phyloP scores from a whole-genome alignment of 2,113 vertebrate species.

The Copsychus sechellarum region DNA sequence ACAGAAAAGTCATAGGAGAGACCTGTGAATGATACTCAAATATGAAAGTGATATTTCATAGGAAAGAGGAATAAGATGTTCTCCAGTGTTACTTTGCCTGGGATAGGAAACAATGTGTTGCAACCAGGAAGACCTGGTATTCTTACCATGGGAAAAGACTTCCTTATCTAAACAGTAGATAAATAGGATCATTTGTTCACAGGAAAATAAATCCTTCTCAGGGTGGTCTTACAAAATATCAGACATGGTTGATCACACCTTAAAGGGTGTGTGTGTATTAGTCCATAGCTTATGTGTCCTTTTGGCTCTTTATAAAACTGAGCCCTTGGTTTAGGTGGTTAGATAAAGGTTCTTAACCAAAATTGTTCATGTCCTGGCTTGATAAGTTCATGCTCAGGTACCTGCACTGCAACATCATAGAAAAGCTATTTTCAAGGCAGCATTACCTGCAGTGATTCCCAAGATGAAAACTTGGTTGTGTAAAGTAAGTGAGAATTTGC shows the following conservation, averaged over 20 bases:
- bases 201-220: neutral
- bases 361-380: too few relatives aligned
- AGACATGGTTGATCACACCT: neutral
- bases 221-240: neutral
- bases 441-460: too few relatives aligned
- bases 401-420: too few relatives aligned
- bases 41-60: neutral
- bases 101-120: neutral
- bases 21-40: neutral
- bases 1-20: neutral
- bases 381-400: too few relatives aligned
- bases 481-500: too few relatives aligned
- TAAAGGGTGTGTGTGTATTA: neutral
- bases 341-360: too few relatives aligned
- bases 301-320: neutral
- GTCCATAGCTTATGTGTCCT: fast-evolving
- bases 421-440: too few relatives aligned
- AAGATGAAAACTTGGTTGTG: too few relatives aligned
- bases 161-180: neutral
- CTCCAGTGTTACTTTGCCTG: neutral
- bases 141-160: neutral
- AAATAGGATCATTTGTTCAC: neutral
- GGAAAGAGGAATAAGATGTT: neutral
- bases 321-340: neutral
- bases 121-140: neutral